Evolutionary conservation across 2,113 vertebrate species (phyloP).

Genomic region (Gambusia affinis): DNA sequence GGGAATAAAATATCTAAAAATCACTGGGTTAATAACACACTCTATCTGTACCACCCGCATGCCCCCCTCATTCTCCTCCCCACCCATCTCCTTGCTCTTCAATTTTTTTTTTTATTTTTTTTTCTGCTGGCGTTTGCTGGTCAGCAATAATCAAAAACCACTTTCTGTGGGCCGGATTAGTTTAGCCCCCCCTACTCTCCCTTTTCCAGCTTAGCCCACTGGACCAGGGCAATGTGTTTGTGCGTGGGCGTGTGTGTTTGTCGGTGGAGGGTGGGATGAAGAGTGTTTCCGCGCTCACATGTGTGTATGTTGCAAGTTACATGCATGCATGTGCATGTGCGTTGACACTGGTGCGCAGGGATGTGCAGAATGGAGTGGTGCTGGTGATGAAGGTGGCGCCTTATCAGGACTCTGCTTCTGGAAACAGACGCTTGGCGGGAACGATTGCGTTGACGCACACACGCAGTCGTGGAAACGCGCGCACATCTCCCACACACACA

Average conservation of each 20-base stretch:
- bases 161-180: slow-evolving; percentile 98
- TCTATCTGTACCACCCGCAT: slow-evolving; percentile 42
- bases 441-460: slow-evolving; percentile 92
- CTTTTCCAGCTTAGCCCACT: slow-evolving; percentile 98
- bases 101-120: slow-evolving; percentile 42
- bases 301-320: slow-evolving; percentile 58
- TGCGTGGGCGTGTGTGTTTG: slow-evolving; percentile 28
- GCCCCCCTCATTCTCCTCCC: slow-evolving; percentile 18
- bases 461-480: slow-evolving; percentile 22
- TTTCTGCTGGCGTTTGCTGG: slow-evolving; percentile 94
- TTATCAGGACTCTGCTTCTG: slow-evolving; percentile 98
- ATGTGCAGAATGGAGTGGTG: slow-evolving; percentile 35
- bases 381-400: slow-evolving; percentile 75
- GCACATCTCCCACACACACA: slow-evolving; percentile 10
- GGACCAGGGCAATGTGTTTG: slow-evolving; percentile 86
- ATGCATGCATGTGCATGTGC: slow-evolving; percentile 67
- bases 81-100: slow-evolving; percentile 61
- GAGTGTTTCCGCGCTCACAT: slow-evolving; percentile 86
- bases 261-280: slow-evolving; percentile 51
- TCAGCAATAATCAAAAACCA: slow-evolving; percentile 99
- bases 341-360: slow-evolving; percentile 76
- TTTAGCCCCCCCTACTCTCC: slow-evolving; percentile 65
- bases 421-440: slow-evolving; percentile 94
- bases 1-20: slow-evolving; percentile 43
- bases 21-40: slow-evolving; percentile 71